These are phyloP conservation scores for human (Homo sapiens) DNA, from an alignment of 2,113 vertebrate species.

Conservation along the genomic window DNA sequence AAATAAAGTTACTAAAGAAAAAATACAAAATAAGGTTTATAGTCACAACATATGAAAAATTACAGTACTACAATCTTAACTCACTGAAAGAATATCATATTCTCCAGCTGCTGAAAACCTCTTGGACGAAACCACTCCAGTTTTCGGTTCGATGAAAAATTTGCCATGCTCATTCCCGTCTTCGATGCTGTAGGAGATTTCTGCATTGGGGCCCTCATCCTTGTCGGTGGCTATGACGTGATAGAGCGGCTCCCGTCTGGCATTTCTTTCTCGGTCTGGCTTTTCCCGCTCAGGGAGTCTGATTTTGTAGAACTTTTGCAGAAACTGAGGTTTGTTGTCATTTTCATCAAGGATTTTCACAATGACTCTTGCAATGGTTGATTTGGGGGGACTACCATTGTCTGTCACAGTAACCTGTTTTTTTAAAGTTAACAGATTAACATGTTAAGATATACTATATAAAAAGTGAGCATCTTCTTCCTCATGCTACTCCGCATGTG, in stretches of 20 bases:
- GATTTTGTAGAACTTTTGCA: slow-evolving; percentile 98
- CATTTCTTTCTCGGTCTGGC: slow-evolving; percentile 87
- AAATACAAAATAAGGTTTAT: not conserved
- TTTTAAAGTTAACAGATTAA: slow-evolving; percentile 5
- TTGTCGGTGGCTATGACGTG: slow-evolving; percentile 94
- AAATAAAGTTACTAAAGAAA: not conserved
- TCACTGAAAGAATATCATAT: slow-evolving; percentile 98
- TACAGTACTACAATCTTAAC: slow-evolving; percentile 59
- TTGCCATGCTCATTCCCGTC: slow-evolving; percentile 95
- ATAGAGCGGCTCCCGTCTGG: slow-evolving; percentile 92
- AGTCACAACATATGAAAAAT: not conserved
- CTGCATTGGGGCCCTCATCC: slow-evolving; percentile 94
- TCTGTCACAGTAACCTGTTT: slow-evolving; percentile 94
- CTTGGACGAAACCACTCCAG: slow-evolving; percentile 95
- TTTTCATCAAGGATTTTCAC: slow-evolving; percentile 98
- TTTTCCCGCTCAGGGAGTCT: slow-evolving; percentile 93
- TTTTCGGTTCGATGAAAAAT: slow-evolving; percentile 98
- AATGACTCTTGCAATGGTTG: slow-evolving; percentile 92
- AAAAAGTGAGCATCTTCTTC: not conserved
- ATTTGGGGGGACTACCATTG: slow-evolving; percentile 89
- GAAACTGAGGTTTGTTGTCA: slow-evolving; percentile 95
- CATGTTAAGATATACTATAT: fast-evolving
- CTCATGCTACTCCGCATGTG: not conserved
- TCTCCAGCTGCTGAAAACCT: slow-evolving; percentile 94
- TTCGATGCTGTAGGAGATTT: slow-evolving; percentile 98